Conservation (phyloP, 1,140 invertebrate genomes). For the Camponotus floridanus region DNA sequence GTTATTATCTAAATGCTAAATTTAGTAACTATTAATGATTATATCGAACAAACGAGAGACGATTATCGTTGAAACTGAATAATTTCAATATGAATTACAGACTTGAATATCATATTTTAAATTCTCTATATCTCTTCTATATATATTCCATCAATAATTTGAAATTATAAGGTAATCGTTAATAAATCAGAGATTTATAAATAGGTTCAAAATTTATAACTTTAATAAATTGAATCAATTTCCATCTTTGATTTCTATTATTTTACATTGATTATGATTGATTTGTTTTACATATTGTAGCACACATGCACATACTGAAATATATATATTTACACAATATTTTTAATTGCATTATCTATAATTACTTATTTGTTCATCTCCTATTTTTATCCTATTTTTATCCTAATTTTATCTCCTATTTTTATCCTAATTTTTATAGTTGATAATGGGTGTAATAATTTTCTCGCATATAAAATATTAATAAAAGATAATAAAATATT, state of each 20-base stretch:
- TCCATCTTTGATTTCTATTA: neutral
- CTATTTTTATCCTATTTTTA: too few species aligned
- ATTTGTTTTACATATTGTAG: too few species aligned
- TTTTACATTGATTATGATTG: too few species aligned
- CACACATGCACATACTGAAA: neutral
- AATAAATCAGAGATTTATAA: neutral
- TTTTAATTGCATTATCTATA: too few species aligned
- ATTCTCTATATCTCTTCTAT: too few species aligned
- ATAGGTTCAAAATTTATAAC: slow-evolving; percentile 1
- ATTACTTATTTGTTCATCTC: too few species aligned
- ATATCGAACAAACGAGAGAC: neutral
- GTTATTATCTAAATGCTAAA: neutral
- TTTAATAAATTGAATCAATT: neutral
- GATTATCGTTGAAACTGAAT: neutral
- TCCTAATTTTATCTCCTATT: too few species aligned
- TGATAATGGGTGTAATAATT: too few species aligned
- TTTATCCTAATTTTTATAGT: too few species aligned
- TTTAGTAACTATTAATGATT: slow-evolving; percentile 32
- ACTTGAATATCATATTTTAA: neutral
- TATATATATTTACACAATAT: neutral
- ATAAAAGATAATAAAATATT: too few species aligned
- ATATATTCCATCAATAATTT: neutral
- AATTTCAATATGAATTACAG: neutral
- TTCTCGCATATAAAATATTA: too few species aligned
- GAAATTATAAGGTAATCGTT: neutral